These are phyloP conservation scores for Apomyelois bistriatella DNA, from an alignment of 2,888 invertebrate species.

Conservation along the genomic window DNA sequence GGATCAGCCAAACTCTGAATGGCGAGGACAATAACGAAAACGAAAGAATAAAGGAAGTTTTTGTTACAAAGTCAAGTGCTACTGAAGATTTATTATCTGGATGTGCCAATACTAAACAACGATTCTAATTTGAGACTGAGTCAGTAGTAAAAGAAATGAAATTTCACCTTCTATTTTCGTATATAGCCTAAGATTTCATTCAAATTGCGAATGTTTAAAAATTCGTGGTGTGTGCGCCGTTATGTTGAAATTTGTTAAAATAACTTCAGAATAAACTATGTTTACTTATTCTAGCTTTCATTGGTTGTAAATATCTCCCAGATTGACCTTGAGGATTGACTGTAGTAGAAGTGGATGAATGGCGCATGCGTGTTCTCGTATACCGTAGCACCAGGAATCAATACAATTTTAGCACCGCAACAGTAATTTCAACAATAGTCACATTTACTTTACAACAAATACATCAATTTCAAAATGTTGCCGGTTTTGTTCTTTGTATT, in stretches of 20 bases:
- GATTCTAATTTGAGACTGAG: constrained; percentile 72
- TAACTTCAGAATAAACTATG: constrained; percentile 57
- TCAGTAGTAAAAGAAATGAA: constrained; percentile 58
- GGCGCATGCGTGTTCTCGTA: constrained; percentile 58
- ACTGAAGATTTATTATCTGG: constrained; percentile 20
- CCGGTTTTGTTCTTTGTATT: constrained; percentile 41
- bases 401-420: constrained; percentile 49
- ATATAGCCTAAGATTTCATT: constrained; percentile 39
- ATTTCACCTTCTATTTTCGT: constrained; percentile 71
- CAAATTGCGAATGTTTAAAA: constrained; percentile 19
- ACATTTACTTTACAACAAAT: constrained; percentile 53
- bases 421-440: constrained; percentile 38
- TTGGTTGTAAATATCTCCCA: constrained; percentile 29
- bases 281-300: constrained; percentile 45
- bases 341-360: constrained; percentile 30
- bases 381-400: constrained; percentile 51
- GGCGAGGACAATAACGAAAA: constrained; percentile 53
- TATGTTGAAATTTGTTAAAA: constrained; percentile 47
- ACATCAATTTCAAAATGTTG: constrained; percentile 50
- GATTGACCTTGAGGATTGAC: constrained; percentile 49
- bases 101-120: constrained; percentile 57
- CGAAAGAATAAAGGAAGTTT: background rate
- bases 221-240: constrained; percentile 33
- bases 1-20: constrained; percentile 85
- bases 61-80: background rate